Base-by-base conservation (phyloP, 2,888 invertebrate species). In the Orgyia antiqua region DNA sequence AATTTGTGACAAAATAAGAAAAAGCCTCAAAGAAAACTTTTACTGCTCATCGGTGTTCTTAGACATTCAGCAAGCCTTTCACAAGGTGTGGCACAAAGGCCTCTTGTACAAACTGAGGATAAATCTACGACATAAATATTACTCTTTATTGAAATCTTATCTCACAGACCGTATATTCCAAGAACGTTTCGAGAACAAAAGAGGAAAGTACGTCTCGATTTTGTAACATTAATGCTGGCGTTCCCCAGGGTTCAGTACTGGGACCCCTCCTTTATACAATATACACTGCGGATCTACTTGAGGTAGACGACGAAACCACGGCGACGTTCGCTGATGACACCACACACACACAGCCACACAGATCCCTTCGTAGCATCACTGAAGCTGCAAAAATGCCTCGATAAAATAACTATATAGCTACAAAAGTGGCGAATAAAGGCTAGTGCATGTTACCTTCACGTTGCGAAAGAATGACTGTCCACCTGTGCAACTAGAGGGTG, bases 321-420 rank as follows among this genome's bases (percentile, higher is more conserved):
- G 27, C 12, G n/a, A 27, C 27, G 4, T 27, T 18, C 11, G 27
- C 27, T 7, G 27, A 27, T 7, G 27, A 27, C 18, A 27, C 17
- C n/a, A n/a, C n/a, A n/a, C n/a, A n/a, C n/a, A n/a, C n/a, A n/a
- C n/a, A n/a, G n/a, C n/a, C n/a, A n/a, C n/a, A n/a, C n/a, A n/a
- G n/a, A n/a, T n/a, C n/a, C n/a, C n/a, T n/a, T n/a, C n/a, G n/a
- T n/a, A n/a, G n/a, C n/a, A n/a, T n/a, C n/a, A n/a, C n/a, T n/a
- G n/a, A n/a, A n/a, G n/a, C n/a, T n/a, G n/a, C n/a, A n/a, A n/a
- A n/a, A n/a, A n/a, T n/a, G n/a, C n/a, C n/a, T n/a, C n/a, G n/a
- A n/a, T n/a, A n/a, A n/a, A n/a, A n/a, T n/a, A n/a, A n/a, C n/a
- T n/a, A n/a, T n/a, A n/a, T n/a, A n/a, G n/a, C n/a, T n/a, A n/a